Base-by-base conservation (phyloP, 1,140 invertebrate species). In the Augochlora pura region DNA sequence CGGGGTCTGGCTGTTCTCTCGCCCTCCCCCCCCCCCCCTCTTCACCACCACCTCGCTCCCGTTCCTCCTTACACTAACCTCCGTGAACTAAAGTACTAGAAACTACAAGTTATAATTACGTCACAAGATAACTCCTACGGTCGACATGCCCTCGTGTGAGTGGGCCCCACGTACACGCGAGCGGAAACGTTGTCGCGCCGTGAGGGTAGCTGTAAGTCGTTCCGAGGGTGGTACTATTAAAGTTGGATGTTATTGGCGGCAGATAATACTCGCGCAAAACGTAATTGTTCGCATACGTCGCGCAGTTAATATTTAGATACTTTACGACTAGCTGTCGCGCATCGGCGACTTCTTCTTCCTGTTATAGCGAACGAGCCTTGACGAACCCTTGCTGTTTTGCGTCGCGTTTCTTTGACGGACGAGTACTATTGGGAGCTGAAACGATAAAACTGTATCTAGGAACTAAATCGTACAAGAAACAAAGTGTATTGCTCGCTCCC, bases 21-120 rank as follows among this genome's bases (percentile, higher is more conserved):
- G 2, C 18, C 16, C 16, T 4, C 14, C 2, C 49, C 2, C 49
- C 49, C 14, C n/a, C n/a, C n/a, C n/a, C n/a, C n/a, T n/a, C n/a
- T n/a, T n/a, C n/a, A n/a, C n/a, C 6, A 52, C 14, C 25, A 12
- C 59, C 6, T 4, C 25, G 1, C 2, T 8, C 42, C 27, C 65
- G 23, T 82, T 78, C 42, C 52, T 59, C 65, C 68, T 80, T 63
- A 49, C 66, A 38, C 65, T 60, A 73, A 65, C 59, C 72, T 59
- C 21, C n/a, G 39, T 21, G 27, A 82, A 85, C 71, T 74, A 77
- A 83, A 76, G 68, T 86, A 77, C 64, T 83, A 69, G 83, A 72
- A 80, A 83, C 80, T 80, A 73, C 68, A 82, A 83, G 68, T 80
- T 83, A 79, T 83, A 86, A 86, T 86, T 86, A 83, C 84, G 71